Evolutionary conservation across 2,113 vertebrate species (phyloP).

Genomic region (Grallaria varia): DNA sequence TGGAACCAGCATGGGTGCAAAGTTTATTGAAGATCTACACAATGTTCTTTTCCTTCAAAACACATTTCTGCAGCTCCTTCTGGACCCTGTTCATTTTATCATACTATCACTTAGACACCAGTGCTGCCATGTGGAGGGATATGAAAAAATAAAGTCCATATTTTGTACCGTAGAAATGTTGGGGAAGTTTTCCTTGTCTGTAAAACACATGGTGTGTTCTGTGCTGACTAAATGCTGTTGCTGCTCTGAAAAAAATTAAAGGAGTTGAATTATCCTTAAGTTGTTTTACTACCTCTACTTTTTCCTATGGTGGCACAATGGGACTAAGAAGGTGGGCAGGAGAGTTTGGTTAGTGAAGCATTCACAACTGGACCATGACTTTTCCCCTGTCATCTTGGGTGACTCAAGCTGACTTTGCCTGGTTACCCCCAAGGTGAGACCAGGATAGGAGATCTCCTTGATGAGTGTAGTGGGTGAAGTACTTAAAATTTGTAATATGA

Average conservation of each 20-base stretch:
- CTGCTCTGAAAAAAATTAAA: not conserved
- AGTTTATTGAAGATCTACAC: constrained; percentile 15
- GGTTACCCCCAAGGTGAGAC: not conserved
- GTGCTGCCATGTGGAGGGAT: constrained; percentile 7
- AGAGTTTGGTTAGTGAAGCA: not conserved
- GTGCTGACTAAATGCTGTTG: not conserved
- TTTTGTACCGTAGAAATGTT: not conserved
- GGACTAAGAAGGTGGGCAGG: not conserved
- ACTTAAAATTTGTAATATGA: not conserved
- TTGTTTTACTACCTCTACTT: not conserved
- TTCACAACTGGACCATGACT: not conserved
- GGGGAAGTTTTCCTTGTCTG: not conserved
- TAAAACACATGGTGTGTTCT: not conserved
- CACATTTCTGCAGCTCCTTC: not conserved
- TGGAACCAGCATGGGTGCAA: not conserved
- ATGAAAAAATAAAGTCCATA: not conserved
- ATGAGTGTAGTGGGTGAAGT: not conserved
- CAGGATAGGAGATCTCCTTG: not conserved
- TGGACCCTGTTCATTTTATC: not conserved
- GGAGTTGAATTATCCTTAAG: not conserved
- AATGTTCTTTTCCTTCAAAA: constrained; percentile 14
- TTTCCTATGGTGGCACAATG: not conserved
- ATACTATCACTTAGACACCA: not conserved
- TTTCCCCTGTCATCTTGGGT: not conserved
- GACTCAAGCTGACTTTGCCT: not conserved